Conservation (phyloP, 2,888 invertebrate species). For the Scotopteryx bipunctaria region DNA sequence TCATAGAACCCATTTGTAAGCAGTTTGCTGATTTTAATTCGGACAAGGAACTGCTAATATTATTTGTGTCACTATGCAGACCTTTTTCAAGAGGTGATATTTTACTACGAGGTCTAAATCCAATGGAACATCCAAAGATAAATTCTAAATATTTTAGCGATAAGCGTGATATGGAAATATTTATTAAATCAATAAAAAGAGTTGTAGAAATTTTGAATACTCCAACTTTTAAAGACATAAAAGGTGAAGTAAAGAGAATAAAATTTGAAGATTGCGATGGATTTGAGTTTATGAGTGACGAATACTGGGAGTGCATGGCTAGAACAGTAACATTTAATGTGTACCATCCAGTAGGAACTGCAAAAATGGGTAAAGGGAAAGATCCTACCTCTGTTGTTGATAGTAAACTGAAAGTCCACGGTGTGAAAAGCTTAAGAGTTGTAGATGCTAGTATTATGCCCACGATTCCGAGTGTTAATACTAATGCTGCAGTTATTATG, state of each 20-base stretch:
- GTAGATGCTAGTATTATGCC: slow-evolving; percentile 76
- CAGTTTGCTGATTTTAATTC: slow-evolving; percentile 64
- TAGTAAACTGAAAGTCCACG: slow-evolving; percentile 56
- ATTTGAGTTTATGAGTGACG: slow-evolving; percentile 56
- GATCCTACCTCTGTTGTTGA: slow-evolving; percentile 65
- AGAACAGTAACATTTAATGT: slow-evolving; percentile 70
- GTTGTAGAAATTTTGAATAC: slow-evolving; percentile 63
- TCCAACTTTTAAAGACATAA: slow-evolving; percentile 54
- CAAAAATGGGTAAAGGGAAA: slow-evolving; percentile 63
- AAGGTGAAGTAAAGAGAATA: slow-evolving; percentile 65
- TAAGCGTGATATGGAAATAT: slow-evolving; percentile 60
- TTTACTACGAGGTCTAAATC: slow-evolving; percentile 53
- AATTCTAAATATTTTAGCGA: slow-evolving; percentile 70
- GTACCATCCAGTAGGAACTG: slow-evolving; percentile 74
- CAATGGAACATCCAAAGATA: slow-evolving; percentile 65
- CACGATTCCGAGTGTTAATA: slow-evolving; percentile 71
- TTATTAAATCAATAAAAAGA: slow-evolving; percentile 59
- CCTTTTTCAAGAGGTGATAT: slow-evolving; percentile 68
- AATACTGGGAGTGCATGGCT: slow-evolving; percentile 75
- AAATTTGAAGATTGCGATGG: slow-evolving; percentile 61
- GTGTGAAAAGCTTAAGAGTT: slow-evolving; percentile 60
- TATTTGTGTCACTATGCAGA: slow-evolving; percentile 67
- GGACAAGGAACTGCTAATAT: slow-evolving; percentile 65
- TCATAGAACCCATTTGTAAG: slow-evolving; percentile 62
- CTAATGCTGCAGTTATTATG: slow-evolving; percentile 74